phyloP scores from a whole-genome alignment of 2,797 vertebrate genomes.

The Ctenochaetus hawaiiensis region DNA sequence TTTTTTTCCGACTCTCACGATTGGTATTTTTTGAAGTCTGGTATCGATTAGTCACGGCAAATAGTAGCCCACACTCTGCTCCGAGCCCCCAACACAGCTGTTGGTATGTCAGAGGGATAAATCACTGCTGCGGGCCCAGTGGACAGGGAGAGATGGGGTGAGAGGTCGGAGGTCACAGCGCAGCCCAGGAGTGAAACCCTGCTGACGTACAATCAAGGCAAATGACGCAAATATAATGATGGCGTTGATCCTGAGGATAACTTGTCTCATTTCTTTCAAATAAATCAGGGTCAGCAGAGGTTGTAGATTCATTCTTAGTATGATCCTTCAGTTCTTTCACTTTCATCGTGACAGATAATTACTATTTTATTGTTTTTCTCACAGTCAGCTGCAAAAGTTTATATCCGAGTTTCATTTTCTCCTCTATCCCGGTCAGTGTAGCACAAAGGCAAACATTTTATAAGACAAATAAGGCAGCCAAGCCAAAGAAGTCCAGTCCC shows the following conservation, averaged over 20 bases:
- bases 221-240: constrained; percentile 42
- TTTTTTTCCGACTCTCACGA: constrained; percentile 74
- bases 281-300: constrained; percentile 4
- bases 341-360: too few relatives aligned
- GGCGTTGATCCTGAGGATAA: background rate
- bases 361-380: background rate
- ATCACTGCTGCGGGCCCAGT: constrained; percentile 79
- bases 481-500: constrained; percentile 54
- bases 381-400: background rate
- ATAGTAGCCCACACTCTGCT: constrained; percentile 83
- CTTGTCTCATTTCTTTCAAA: constrained; percentile 8
- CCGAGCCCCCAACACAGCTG: constrained; percentile 86
- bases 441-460: constrained; percentile 29
- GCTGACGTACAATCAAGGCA: constrained; percentile 59
- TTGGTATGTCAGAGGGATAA: constrained; percentile 87
- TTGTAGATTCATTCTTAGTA: background rate
- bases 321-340: background rate
- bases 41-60: constrained; percentile 89
- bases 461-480: constrained; percentile 36
- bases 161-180: constrained; percentile 70
- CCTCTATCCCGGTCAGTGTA: background rate
- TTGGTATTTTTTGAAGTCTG: constrained; percentile 86
- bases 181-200: constrained; percentile 61
- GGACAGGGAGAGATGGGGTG: constrained; percentile 75
- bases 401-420: background rate